phyloP scores from a whole-genome alignment of 2,113 vertebrate genomes.

The Cyprinodon tularosa region DNA sequence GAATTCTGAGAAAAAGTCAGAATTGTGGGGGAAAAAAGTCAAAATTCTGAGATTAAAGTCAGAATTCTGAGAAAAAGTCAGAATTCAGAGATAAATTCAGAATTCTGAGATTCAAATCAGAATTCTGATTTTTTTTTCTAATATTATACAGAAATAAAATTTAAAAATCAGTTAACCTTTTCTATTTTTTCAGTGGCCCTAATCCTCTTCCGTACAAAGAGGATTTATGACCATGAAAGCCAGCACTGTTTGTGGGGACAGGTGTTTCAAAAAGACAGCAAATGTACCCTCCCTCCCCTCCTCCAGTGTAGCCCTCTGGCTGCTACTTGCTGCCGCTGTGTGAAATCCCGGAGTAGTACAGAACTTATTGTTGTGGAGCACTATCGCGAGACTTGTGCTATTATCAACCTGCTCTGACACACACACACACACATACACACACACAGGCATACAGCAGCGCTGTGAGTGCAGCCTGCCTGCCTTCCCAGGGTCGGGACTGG shows the following conservation, averaged over 20 bases:
- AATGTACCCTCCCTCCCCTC: constrained; percentile 36
- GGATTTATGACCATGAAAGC: not conserved
- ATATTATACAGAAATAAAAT: no score
- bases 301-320: constrained; percentile 29
- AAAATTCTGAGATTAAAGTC: no score
- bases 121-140: no score
- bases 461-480: constrained; percentile 76
- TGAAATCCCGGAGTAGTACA: constrained; percentile 80
- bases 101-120: no score
- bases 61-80: no score
- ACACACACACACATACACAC: not conserved
- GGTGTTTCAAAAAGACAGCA: constrained; percentile 64
- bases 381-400: constrained; percentile 88
- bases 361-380: constrained; percentile 72
- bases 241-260: constrained; percentile 40
- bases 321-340: constrained; percentile 81
- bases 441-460: constrained; percentile 74
- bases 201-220: not conserved
- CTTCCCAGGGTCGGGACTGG: constrained; percentile 78
- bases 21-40: no score
- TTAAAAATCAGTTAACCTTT: not conserved
- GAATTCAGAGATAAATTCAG: no score
- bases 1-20: no score
- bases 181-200: no score
- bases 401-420: constrained; percentile 84